Conservation (phyloP, 2,888 invertebrate genomes). For the Drosophila barbarae region DNA sequence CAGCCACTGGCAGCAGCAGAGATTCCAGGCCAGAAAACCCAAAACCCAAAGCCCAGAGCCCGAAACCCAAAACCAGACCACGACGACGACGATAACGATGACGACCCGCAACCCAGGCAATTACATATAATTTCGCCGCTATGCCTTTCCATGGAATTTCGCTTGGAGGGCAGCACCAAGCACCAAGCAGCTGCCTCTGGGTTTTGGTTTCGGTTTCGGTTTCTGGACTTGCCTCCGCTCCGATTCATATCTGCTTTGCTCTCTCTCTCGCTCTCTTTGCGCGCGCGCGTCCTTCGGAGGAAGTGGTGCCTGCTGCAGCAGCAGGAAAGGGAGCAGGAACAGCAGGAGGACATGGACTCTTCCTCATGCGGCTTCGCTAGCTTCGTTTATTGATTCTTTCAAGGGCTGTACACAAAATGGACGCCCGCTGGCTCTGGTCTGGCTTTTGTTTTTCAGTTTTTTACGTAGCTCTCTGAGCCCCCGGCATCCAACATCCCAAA, state of each 20-base stretch:
- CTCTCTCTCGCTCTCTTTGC: slow-evolving; percentile 24
- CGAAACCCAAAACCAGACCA: slow-evolving; percentile 44
- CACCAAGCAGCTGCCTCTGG: slow-evolving; percentile 26
- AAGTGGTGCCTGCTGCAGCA: slow-evolving; percentile 12
- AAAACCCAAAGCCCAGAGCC: slow-evolving; percentile 8
- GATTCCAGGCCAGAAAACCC: slow-evolving; percentile 32
- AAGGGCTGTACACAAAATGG: slow-evolving; percentile 59
- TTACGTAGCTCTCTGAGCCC: slow-evolving; percentile 54
- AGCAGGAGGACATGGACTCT: slow-evolving; percentile 45
- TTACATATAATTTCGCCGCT: slow-evolving; percentile 61
- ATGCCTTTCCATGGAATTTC: slow-evolving; percentile 35
- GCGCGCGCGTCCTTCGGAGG: slow-evolving; percentile 41
- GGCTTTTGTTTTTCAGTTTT: slow-evolving; percentile 9
- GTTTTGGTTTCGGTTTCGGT: slow-evolving; percentile 6
- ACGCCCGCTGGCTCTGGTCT: slow-evolving; percentile 55
- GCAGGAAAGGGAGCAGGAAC: slow-evolving; percentile 10
- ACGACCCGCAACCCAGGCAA: slow-evolving; percentile 61
- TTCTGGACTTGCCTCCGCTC: slow-evolving; percentile 12
- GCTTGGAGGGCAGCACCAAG: slow-evolving; percentile 24
- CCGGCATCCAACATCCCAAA: slow-evolving; percentile 55
- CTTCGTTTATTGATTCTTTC: slow-evolving; percentile 70
- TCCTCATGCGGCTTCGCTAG: slow-evolving; percentile 62
- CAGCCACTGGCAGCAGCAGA: slow-evolving; percentile 3
- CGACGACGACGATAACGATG: slow-evolving; percentile 30
- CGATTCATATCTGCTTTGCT: slow-evolving; percentile 5